Conservation (phyloP, 1,140 invertebrate genomes). For the Diploscapter pachys region DNA sequence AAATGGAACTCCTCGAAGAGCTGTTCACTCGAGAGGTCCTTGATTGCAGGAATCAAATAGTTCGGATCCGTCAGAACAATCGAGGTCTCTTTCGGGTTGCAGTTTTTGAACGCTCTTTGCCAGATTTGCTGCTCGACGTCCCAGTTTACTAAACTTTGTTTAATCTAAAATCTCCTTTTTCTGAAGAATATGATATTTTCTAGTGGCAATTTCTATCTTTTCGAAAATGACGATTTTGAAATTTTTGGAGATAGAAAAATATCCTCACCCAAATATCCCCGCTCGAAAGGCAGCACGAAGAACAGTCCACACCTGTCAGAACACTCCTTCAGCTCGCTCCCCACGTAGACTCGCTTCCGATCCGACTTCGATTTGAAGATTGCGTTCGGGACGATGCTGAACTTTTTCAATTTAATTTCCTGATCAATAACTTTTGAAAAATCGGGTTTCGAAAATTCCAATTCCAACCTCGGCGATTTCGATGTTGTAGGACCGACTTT, state of each 20-base stretch:
- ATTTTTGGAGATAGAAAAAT: conserved; percentile 10
- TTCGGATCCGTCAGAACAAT: conserved; percentile 89
- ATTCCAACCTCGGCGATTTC: too few species aligned
- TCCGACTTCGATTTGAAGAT: conserved; percentile 98
- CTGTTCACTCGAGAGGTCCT: conserved; percentile 88
- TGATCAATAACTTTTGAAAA: too few species aligned
- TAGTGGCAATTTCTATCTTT: too few species aligned
- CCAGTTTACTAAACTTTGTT: conserved; percentile 84
- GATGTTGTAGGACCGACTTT: too few species aligned
- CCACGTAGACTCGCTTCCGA: conserved; percentile 83
- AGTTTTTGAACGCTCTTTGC: conserved; percentile 82
- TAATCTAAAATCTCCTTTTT: conserved; percentile 55
- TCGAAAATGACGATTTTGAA: too few species aligned
- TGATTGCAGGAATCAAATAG: conserved; percentile 86
- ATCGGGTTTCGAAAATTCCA: too few species aligned
- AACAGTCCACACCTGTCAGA: conserved; percentile 88
- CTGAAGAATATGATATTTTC: too few species aligned
- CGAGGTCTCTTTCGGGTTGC: conserved; percentile 1
- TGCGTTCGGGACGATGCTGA: conserved; percentile 77
- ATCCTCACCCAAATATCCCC: conserved; percentile 63
- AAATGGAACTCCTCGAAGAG: conserved; percentile 97
- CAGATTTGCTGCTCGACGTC: conserved; percentile 91
- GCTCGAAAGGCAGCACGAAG: conserved; percentile 89
- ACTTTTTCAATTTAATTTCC: conserved; percentile 13
- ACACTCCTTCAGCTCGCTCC: conserved; percentile 87